These are phyloP conservation scores for Etheostoma nigrum DNA, from an alignment of 2,797 vertebrate genomes.

Conservation along the genomic window DNA sequence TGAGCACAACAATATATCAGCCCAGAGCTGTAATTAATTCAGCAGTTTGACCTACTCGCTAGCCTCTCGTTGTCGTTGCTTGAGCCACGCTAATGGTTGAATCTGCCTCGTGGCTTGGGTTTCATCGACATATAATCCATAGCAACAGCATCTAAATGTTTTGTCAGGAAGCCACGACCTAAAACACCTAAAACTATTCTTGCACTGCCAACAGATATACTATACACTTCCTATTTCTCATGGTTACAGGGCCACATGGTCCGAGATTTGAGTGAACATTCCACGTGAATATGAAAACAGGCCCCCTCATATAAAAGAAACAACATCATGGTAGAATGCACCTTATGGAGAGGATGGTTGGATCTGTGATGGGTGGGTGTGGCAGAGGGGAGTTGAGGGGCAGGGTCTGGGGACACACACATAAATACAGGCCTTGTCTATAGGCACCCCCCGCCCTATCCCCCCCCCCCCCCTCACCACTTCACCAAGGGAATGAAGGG, in stretches of 20 bases:
- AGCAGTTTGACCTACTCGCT: slow-evolving; percentile 84
- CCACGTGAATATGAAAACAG: slow-evolving; percentile 41
- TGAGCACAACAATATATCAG: slow-evolving; percentile 85
- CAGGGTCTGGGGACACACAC: slow-evolving; percentile 44
- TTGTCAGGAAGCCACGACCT: slow-evolving; percentile 44
- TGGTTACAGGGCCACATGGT: slow-evolving; percentile 19
- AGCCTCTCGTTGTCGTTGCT: slow-evolving; percentile 68
- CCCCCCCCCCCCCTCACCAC: slow-evolving; percentile 23
- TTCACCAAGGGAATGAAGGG: slow-evolving; percentile 48
- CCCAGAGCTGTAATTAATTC: slow-evolving; percentile 81
- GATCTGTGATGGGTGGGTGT: slow-evolving; percentile 71
- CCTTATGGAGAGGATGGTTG: slow-evolving; percentile 70
- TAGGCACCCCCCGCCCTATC: slow-evolving; percentile 38
- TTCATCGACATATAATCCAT: slow-evolving; percentile 59
- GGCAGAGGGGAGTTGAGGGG: slow-evolving; percentile 44
- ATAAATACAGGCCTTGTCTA: slow-evolving; percentile 55
- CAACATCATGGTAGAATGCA: slow-evolving; percentile 81
- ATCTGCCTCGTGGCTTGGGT: slow-evolving; percentile 66
- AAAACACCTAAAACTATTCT: slow-evolving; percentile 39
- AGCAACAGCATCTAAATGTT: slow-evolving; percentile 67
- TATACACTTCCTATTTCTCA: slow-evolving; percentile 34
- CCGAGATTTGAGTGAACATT: slow-evolving; percentile 29
- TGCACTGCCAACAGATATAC: slow-evolving; percentile 27
- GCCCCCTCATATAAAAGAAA: slow-evolving; percentile 66
- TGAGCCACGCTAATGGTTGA: slow-evolving; percentile 64